A percentile compares a stretch with the other conserved stretches of the same genome.
phyloP scores from a whole-genome alignment of 2,113 vertebrate genomes.

The Dolichallabes microphthalmus region DNA sequence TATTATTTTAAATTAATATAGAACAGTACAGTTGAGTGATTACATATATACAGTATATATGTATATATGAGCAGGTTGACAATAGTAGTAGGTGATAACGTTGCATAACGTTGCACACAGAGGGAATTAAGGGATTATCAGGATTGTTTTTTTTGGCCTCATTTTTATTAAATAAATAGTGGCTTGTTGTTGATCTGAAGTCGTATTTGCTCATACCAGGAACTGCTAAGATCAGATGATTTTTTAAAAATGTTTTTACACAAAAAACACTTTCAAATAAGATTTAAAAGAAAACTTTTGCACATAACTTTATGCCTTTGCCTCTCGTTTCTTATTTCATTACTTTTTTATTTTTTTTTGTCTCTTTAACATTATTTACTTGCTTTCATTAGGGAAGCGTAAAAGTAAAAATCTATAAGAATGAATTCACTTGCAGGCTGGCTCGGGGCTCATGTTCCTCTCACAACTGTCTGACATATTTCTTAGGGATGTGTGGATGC shows the following conservation, averaged over 20 bases:
- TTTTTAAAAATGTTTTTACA: no score
- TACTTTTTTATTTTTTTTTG: background rate
- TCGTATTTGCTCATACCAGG: no score
- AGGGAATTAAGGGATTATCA: background rate
- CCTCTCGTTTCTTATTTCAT: background rate
- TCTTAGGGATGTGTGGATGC: slow-evolving; percentile 12
- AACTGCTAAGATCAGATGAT: no score
- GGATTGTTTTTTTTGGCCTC: no score
- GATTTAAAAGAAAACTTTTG: background rate
- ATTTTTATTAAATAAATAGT: no score
- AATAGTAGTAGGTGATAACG: background rate
- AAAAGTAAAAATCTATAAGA: background rate
- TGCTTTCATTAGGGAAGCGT: background rate
- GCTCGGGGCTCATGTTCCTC: background rate
- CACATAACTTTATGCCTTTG: background rate
- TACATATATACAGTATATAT: no score
- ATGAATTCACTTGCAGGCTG: background rate
- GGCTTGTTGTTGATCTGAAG: no score
- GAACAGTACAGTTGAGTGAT: background rate
- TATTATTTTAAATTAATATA: background rate
- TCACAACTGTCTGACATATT: slow-evolving; percentile 9
- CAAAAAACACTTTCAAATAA: no score
- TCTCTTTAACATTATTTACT: background rate
- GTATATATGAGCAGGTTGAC: background rate
- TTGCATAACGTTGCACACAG: background rate